Evolutionary conservation across 2,797 vertebrate species (phyloP), one percentile per base, ranked within the genome.

Genomic region (Kryptolebias ocellatus): DNA sequence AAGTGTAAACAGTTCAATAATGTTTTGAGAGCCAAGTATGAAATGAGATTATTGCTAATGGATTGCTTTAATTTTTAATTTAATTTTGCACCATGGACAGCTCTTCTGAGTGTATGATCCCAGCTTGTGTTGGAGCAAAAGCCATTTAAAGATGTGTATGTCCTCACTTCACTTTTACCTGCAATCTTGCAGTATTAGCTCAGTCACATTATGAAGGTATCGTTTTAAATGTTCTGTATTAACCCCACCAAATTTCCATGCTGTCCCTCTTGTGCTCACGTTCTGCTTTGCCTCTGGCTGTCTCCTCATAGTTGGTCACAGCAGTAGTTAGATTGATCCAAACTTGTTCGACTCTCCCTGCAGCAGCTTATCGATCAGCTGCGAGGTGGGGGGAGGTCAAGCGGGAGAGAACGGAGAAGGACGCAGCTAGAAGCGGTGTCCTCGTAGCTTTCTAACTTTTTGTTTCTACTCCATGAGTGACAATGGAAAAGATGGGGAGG

Each of bases 271-370:
- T 16, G 37, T 2, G 2, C 57, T 66, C 39, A 42, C 9, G 8
- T 46, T 60, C 44, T 24, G 55, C 44, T 67, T 65, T 54, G 49
- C 62, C 63, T 65, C 34, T 24, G 42, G 28, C 60, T 62, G 53
- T 46, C 50, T 55, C 60, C 2, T 67, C 57, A 64, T 54, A 61
- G 54, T 62, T 44, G 70, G 80, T 80, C 76, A 75, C 70, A 80
- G 85, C 86, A 53, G 72, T 68, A 50, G 71, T 86, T 73, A 50
- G 81, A 83, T 87, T 79, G 85, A 87, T 86, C 75, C 79, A 50
- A 66, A 84, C 78, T 76, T 86, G 69, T 52, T 52, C 28, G 64
- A 53, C 60, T 64, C 62, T 71, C 75, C 83, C 80, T 66, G 4
- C 66, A 67, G 80, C 67, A 1, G 18, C 52, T 2, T 74, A 88